Base-by-base conservation (phyloP, 1,140 invertebrate genomes). In the Vollenhovia emeryi region DNA sequence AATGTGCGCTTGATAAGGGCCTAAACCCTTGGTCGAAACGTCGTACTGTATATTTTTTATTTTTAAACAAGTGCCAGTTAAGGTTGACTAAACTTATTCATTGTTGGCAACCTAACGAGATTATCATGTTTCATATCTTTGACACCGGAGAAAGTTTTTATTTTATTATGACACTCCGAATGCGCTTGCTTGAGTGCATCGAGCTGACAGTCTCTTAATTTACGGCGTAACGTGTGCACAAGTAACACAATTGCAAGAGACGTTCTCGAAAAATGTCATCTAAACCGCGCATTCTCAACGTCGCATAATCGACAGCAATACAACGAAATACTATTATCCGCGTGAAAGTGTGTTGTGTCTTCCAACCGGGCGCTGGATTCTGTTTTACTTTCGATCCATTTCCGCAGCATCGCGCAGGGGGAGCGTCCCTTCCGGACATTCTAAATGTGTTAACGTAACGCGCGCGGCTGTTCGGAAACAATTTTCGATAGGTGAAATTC, bases 281-380 rank as follows among this genome's bases (percentile, higher is more conserved):
- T 21, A 24, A 59, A 69, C 33, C 43, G 66, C 45, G 66, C 21
- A 57, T 59, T 82, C 8, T 45, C 36, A 48, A 71, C 27, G 73
- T 82, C 33, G 55, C 80, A 71, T 87, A 87, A 88, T 88, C 73
- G 55, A 87, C 79, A 88, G 79, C 43, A 68, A 66, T 76, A 62
- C 43, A 73, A 85, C 66, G 66, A 84, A 86, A 86, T 73, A 87
- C 84, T 82, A 73, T 82, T 45, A 57, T 27, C 11, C 74, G 15
- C 15, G 66, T 73, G 45, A 73, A 82, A 73, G 36, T 57, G 36
- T 82, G 66, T 80, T 80, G 36, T 82, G 52, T 73, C 78, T 82
- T 50, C 50, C 66, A 24, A 27, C 9, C 18, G 66, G 55, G 21
- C 52, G 50, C 18, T 71, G 48, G 24, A 69, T 80, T 80, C 78